A percentile compares a stretch with the other conserved stretches of the same genome.
Evolutionary conservation across 1,140 invertebrate species (phyloP).

Genomic region (Dreissena rostriformis): DNA sequence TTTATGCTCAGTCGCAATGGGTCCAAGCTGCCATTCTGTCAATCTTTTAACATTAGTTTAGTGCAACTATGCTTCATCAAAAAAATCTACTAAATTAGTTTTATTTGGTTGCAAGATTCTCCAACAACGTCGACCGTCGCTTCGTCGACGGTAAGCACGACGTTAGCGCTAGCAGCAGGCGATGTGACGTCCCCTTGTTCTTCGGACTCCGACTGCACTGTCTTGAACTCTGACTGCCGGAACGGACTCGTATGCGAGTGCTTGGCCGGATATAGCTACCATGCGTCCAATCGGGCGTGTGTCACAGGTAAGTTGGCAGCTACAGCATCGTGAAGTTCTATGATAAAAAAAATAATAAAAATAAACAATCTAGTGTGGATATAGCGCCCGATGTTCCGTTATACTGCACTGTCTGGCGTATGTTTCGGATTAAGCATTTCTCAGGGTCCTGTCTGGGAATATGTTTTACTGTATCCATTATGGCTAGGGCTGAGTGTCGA

Average conservation of each 20-base stretch:
- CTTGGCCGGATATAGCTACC: constrained; percentile 43
- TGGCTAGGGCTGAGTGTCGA: no score
- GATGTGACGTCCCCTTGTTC: constrained; percentile 17
- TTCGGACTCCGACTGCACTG: not conserved
- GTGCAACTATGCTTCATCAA: not conserved
- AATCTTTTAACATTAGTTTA: not conserved
- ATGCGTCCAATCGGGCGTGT: not conserved
- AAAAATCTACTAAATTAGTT: not conserved
- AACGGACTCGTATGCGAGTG: constrained; percentile 37
- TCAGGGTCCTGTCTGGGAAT: no score
- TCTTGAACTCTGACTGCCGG: constrained; percentile 20
- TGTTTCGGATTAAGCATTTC: not conserved
- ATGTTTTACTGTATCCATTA: no score
- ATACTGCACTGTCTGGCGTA: not conserved
- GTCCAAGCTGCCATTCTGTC: not conserved
- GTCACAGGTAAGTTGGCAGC: constrained; percentile 28
- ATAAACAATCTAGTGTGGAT: not conserved
- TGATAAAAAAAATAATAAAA: not conserved
- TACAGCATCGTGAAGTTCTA: not conserved
- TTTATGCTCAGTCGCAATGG: no score
- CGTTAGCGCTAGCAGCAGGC: not conserved
- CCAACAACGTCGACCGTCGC: not conserved
- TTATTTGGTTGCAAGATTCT: not conserved
- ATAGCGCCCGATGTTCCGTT: no score
- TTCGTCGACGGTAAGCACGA: not conserved